Evolutionary conservation across 2,888 invertebrate genomes (phyloP).

Genomic region (Cyaniris semiargus): DNA sequence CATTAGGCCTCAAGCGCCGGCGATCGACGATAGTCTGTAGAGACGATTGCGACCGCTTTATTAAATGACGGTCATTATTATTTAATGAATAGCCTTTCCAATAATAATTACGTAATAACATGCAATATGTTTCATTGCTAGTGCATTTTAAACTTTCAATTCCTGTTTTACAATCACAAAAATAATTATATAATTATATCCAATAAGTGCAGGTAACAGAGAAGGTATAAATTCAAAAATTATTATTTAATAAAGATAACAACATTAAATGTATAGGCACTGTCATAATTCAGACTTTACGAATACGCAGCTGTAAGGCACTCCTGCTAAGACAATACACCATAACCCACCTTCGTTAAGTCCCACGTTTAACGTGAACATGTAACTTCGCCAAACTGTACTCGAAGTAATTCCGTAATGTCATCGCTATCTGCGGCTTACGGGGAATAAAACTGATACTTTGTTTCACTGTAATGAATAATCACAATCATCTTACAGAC

Average conservation of each 20-base stretch:
- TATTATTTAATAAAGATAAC: no score
- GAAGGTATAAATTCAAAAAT: no score
- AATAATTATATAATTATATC: not conserved
- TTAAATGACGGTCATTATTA: constrained; percentile 3
- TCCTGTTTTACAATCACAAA: not conserved
- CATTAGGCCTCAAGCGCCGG: not conserved
- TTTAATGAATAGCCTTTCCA: not conserved
- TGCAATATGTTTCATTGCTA: not conserved
- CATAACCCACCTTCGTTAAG: not conserved
- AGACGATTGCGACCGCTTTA: not conserved
- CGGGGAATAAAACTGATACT: not conserved
- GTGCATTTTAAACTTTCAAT: not conserved
- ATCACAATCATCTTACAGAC: not conserved
- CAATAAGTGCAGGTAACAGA: no score
- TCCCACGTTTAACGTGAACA: not conserved
- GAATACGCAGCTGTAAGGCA: not conserved
- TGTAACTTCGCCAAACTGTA: not conserved
- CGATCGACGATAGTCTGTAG: not conserved
- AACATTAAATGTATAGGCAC: no score
- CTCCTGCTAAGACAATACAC: not conserved
- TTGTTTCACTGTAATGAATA: not conserved
- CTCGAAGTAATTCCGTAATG: not conserved
- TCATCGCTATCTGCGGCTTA: not conserved
- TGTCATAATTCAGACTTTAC: not conserved
- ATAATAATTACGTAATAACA: not conserved